Base-by-base conservation (phyloP, 92 coral and sea anemone species). In the Zoanthus gigantus region DNA sequence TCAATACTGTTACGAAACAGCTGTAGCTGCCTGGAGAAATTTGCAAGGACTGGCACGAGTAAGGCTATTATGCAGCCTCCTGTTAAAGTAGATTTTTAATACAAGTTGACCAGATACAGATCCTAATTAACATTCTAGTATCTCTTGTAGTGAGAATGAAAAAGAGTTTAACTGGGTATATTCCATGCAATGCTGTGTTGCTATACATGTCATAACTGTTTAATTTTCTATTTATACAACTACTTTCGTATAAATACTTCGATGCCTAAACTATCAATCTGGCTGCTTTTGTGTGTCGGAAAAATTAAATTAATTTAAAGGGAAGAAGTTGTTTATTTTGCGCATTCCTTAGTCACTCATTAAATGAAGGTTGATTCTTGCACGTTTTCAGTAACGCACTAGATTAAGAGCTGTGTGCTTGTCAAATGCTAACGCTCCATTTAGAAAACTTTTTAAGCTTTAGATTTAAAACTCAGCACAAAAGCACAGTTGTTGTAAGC, bases 261-360 rank as follows among this genome's bases (percentile, higher is more conserved):
- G 47, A 8, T 30, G 2, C 30, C 1, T 11, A 47, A 13, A n/a
- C 0, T 57, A 73, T 8, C 0, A 6, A 46, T 10, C 6, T 9
- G 0, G 56, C 4, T 4, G 30, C 46, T 69, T 32, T 69, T 69
- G 45, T 31, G 17, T 29, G 18, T 63, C 69, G 9, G 82, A 76
- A 76, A 50, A 81, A 65, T 65, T 58, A 81, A 81, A 81, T 66
- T 71, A 65, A 57, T 81, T 81, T 81, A 66, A 81, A 81, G 74
- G 17, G 23, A 8, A 17, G 47, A 18, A 12, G 17, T 18, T 81
- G 44, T 81, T 81, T 66, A 32, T 32, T 65, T 15, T 67, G 47
- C 71, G 10, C 85, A 81, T 81, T 81, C 85, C 61, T 4, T 10
- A 46, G 61, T 81, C 66, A 61, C 30, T 74, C 65, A 28, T 44